Evolutionary conservation across 2,888 invertebrate genomes (phyloP), one percentile per base, ranked within the genome.

Genomic region (Drosophila pullipes): DNA sequence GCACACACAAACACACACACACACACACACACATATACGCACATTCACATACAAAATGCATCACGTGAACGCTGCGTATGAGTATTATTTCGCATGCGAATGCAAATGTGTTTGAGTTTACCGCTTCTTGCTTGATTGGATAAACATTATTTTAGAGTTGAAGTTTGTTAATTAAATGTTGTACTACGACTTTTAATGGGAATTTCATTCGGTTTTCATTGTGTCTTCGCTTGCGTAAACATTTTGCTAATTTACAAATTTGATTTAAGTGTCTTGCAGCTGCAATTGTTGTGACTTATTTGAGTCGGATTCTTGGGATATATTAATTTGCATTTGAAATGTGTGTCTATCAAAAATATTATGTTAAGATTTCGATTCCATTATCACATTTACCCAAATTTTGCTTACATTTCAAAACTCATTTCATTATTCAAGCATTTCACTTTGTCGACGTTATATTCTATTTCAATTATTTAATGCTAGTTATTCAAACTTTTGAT

Each of bases 61-160:
- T 18, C 28, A 5, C 11, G 59, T 41, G 35, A 53, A 78, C 68
- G 69, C 50, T 60, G 82, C 78, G 78, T 73, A 79, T 79, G 54
- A 58, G 60, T 78, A 44, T 81, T 78, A 78, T 61, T 39, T 37
- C 6, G 16, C 16, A 16, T 47, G 35, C 35, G 22, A 39, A 22
- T 31, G 28, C 47, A 47, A 60, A 52, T 41, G 41, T 44, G 28
- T 58, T 59, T 47, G 30, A 30, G 25, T 59, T 58, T 22, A 28
- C 13, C 25, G 47, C 11, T 30, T n/a, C 31, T n/a, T 50, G 37
- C 41, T 58, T 59, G 75, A 70, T 70, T 70, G 41, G 35, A 59
- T n/a, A 44, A 63, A 57, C 77, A 31, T 58, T 58, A 16, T 30
- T 22, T 30, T 37, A 16, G 16, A 22, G 28, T 41, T 41, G 11